A percentile compares a stretch with the other conserved stretches of the same genome.
phyloP scores from a whole-genome alignment of 2,113 vertebrate species.

The Andinoacara biseriatus region DNA sequence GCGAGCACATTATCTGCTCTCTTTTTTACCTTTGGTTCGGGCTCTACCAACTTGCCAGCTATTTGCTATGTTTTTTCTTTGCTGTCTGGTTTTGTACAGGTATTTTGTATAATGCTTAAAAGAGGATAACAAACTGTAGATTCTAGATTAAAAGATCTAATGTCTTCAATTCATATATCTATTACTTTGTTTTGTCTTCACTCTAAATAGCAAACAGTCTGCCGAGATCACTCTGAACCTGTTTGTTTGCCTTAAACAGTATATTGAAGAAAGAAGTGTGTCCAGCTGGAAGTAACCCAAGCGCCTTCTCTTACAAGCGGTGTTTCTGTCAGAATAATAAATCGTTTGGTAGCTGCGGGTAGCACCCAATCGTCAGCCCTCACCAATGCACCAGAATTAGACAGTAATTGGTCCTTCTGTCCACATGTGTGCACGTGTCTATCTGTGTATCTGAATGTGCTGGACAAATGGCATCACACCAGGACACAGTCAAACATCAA shows the following conservation, averaged over 20 bases:
- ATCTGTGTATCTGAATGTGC: not conserved
- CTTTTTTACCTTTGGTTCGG: not conserved
- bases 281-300: slow-evolving; percentile 17
- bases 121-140: not conserved
- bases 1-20: not conserved
- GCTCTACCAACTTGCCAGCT: no score
- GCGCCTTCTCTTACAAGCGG: slow-evolving; percentile 7
- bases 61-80: not conserved
- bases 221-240: not conserved
- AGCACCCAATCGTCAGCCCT: slow-evolving; percentile 43
- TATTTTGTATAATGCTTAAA: not conserved
- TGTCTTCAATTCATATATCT: not conserved
- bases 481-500: slow-evolving; percentile 15
- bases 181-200: not conserved
- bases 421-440: slow-evolving; percentile 27
- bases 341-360: slow-evolving; percentile 20
- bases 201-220: not conserved
- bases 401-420: slow-evolving; percentile 47
- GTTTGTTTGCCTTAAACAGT: not conserved
- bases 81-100: not conserved
- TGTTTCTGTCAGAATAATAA: not conserved
- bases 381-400: slow-evolving; percentile 15
- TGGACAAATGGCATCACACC: slow-evolving; percentile 12
- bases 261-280: not conserved
- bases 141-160: not conserved